Percentiles rank a stretch among this genome's conserved stretches.
phyloP scores from a whole-genome alignment of 2,888 invertebrate species.

The Chorisops tibialis region DNA sequence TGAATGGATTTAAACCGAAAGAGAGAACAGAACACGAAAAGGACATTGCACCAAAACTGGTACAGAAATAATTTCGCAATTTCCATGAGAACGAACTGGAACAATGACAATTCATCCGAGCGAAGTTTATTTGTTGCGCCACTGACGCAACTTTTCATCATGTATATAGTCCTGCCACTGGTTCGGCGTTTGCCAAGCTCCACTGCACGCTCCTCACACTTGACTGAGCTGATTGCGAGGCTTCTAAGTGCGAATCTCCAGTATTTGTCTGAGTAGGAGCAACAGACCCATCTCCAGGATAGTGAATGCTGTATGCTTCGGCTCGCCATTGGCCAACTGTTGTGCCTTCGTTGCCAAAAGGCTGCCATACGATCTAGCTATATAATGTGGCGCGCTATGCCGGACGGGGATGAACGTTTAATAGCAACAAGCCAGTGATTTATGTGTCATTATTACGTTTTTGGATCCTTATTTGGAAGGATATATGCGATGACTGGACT shows the following conservation, averaged over 20 bases:
- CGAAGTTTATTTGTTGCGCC: constrained; percentile 10
- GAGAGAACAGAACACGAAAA: too few relatives aligned
- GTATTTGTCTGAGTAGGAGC: constrained; percentile 7
- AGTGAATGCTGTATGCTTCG: background rate
- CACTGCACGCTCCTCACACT: constrained; percentile 11
- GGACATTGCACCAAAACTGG: too few relatives aligned
- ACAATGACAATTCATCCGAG: constrained; percentile 8
- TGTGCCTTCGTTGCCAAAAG: background rate
- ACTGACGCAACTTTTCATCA: background rate
- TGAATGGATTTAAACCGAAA: too few relatives aligned
- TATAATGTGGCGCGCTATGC: background rate
- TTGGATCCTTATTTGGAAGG: constrained; percentile 32
- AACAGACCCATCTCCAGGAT: constrained; percentile 15
- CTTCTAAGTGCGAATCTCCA: constrained; percentile 14
- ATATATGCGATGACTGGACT: constrained; percentile 22
- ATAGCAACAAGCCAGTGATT: constrained; percentile 32
- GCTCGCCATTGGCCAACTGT: constrained; percentile 9
- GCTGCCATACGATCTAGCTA: background rate
- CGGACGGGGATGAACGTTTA: constrained; percentile 5
- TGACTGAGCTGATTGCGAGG: constrained; percentile 19
- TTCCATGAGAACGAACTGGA: background rate
- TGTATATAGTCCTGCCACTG: background rate
- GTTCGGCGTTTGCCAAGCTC: constrained; percentile 1
- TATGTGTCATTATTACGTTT: constrained; percentile 35
- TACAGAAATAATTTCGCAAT: background rate